phyloP scores from a whole-genome alignment of 2,797 vertebrate genomes.

The Pipistrellus pygmaeus region DNA sequence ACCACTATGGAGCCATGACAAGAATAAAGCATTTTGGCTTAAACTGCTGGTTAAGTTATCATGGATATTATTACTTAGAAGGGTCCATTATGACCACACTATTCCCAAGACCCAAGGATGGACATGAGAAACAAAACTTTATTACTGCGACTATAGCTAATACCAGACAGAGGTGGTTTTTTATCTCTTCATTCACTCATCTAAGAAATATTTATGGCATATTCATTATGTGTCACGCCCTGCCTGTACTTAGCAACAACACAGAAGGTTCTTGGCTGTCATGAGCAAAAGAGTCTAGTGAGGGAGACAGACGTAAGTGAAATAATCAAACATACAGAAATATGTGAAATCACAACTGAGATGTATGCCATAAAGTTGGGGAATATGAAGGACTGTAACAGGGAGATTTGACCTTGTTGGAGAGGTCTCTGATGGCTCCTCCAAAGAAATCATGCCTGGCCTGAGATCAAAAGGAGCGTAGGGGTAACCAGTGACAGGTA shows the following conservation, averaged over 20 bases:
- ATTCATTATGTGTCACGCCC: constrained; percentile 1
- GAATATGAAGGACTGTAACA: not conserved
- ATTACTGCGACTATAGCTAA: constrained; percentile 5
- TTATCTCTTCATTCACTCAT: constrained; percentile 51
- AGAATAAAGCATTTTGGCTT: not conserved
- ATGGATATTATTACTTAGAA: not conserved
- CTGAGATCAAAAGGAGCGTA: not conserved
- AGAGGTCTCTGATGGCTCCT: not conserved
- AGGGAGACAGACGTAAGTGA: not conserved
- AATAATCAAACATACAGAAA: not conserved
- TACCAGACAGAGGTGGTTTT: constrained; percentile 44
- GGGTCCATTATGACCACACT: not conserved
- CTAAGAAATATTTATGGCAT: constrained; percentile 73
- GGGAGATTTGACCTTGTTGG: not conserved
- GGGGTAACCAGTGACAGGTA: not conserved
- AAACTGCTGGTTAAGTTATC: not conserved
- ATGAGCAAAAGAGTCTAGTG: not conserved
- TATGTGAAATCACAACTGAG: not conserved
- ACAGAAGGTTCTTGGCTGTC: not conserved
- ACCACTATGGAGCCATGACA: not conserved
- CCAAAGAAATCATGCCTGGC: not conserved
- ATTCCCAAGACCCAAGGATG: constrained; percentile 20
- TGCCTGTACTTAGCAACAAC: not conserved
- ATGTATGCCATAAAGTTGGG: not conserved
- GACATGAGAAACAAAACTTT: constrained; percentile 75